Evolutionary conservation across 2,113 vertebrate genomes (phyloP).

Genomic region (Chionomys nivalis): DNA sequence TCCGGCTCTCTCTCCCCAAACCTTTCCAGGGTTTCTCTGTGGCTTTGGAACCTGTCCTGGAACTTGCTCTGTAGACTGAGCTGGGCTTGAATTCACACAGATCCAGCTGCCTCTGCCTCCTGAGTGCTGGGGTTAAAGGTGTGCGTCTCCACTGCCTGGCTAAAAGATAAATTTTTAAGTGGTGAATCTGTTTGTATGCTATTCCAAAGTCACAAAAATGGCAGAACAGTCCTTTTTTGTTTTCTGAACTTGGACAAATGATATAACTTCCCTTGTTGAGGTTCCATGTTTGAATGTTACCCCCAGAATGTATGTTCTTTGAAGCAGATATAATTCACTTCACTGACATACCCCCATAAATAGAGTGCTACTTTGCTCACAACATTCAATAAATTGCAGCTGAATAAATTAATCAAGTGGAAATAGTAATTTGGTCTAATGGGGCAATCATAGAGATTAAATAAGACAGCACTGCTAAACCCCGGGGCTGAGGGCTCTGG

Average conservation of each 20-base stretch:
- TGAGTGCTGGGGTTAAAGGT: too few species aligned
- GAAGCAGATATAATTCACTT: not conserved
- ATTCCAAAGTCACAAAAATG: not conserved
- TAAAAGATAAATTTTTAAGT: not conserved
- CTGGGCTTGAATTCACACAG: too few species aligned
- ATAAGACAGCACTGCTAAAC: not conserved
- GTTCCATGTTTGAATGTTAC: not conserved
- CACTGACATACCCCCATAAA: not conserved
- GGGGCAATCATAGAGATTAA: conserved; percentile 15
- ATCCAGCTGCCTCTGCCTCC: too few species aligned
- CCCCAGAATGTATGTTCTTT: not conserved
- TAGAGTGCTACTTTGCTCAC: not conserved
- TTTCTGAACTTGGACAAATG: not conserved
- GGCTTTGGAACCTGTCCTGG: too few species aligned
- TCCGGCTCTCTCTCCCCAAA: not conserved
- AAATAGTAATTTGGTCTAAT: not conserved
- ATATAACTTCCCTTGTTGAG: not conserved
- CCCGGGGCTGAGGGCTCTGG: not conserved
- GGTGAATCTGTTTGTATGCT: not conserved
- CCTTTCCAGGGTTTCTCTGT: not conserved
- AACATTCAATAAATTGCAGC: not conserved
- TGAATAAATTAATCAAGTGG: not conserved
- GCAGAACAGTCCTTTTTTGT: not conserved
- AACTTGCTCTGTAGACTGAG: too few species aligned
- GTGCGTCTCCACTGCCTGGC: too few species aligned